Conservation (phyloP, 2,888 invertebrate genomes). For the Apamea anceps region DNA sequence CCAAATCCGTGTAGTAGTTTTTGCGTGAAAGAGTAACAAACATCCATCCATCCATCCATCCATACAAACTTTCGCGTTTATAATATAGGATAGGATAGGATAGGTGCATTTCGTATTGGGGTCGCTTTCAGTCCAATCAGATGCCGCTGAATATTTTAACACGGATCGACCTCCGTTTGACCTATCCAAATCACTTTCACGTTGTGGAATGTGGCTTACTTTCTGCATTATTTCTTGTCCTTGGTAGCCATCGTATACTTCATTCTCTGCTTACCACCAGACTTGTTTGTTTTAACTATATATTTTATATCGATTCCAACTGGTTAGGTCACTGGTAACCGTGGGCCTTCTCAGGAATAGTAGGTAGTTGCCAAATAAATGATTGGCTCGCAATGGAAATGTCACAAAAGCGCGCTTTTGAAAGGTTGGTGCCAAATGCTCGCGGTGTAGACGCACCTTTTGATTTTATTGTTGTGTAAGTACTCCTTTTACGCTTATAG, state of each 20-base stretch:
- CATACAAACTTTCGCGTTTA: too few relatives aligned
- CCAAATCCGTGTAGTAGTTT: too few relatives aligned
- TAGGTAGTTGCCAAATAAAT: background rate
- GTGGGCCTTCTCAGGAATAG: background rate
- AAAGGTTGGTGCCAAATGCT: background rate
- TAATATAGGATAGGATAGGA: too few relatives aligned
- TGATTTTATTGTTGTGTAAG: too few relatives aligned
- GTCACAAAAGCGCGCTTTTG: background rate
- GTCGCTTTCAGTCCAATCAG: background rate
- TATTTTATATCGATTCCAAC: background rate
- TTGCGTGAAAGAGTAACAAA: too few relatives aligned
- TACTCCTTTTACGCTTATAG: background rate
- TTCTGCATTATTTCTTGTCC: background rate
- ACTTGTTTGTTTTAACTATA: background rate
- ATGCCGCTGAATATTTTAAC: constrained; percentile 27
- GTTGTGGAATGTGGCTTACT: background rate
- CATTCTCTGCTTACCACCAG: background rate
- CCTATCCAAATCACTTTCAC: constrained; percentile 2
- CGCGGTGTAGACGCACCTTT: background rate
- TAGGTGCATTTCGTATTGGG: constrained; percentile 6
- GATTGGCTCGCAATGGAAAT: background rate
- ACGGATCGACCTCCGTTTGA: constrained; percentile 6
- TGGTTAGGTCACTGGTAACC: background rate
- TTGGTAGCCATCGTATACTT: background rate
- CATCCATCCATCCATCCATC: too few relatives aligned